Conservation (phyloP, 2,113 vertebrate genomes). For the Microcebus ravelobensis region DNA sequence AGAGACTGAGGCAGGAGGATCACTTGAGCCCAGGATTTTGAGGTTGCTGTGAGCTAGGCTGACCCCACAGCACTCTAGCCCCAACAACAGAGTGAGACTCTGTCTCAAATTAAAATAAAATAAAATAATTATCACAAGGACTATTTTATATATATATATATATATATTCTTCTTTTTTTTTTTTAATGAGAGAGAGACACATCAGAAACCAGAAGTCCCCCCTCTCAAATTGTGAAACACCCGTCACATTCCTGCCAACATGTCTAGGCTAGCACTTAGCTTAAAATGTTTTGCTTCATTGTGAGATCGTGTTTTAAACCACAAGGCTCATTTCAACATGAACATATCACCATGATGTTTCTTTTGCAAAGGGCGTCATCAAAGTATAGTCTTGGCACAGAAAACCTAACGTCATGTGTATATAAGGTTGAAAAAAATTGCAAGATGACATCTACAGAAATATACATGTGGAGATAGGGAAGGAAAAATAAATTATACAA, state of each 20-base stretch:
- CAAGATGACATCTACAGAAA: neutral
- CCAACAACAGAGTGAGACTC: no score
- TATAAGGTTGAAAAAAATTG: neutral
- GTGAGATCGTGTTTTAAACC: conserved; percentile 20
- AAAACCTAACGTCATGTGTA: neutral
- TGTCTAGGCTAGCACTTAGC: neutral
- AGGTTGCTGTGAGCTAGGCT: no score
- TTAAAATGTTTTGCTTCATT: conserved; percentile 7
- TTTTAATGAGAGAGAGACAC: neutral
- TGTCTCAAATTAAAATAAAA: neutral
- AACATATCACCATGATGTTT: neutral
- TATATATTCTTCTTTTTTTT: neutral
- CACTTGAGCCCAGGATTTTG: no score
- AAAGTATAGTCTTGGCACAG: neutral
- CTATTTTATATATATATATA: neutral
- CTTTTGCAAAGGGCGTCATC: conserved; percentile 30
- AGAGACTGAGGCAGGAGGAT: no score
- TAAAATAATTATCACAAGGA: neutral
- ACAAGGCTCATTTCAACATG: neutral
- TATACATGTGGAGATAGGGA: neutral
- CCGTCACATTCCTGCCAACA: neutral
- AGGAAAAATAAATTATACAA: conserved; percentile 35
- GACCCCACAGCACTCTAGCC: no score
- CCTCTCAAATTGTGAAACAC: neutral
- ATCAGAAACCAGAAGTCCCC: neutral